phyloP scores from a whole-genome alignment of 2,113 vertebrate genomes.

The Nerophis ophidion region DNA sequence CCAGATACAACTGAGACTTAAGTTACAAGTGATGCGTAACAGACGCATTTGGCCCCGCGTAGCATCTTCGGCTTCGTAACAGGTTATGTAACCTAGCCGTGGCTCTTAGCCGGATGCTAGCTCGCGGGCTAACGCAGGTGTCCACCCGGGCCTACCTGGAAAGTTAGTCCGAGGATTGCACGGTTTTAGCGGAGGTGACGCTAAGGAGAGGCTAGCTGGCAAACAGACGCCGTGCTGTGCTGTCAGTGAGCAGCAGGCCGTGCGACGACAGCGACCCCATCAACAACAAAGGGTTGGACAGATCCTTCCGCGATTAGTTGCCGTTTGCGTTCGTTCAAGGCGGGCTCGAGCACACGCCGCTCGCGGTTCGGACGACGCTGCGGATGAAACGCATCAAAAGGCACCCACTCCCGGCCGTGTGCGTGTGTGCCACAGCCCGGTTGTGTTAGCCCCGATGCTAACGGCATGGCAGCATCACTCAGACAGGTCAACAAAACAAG shows the following conservation, averaged over 20 bases:
- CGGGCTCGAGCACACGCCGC: not conserved
- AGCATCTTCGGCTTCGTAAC: slow-evolving; percentile 11
- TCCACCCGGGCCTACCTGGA: slow-evolving; percentile 41
- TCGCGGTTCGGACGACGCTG: not conserved
- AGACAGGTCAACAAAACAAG: slow-evolving; percentile 65
- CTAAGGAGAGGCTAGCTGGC: slow-evolving; percentile 35
- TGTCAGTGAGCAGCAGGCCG: slow-evolving; percentile 48
- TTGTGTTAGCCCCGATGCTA: slow-evolving; percentile 58
- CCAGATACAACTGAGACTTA: too few relatives aligned
- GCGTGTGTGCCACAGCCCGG: slow-evolving; percentile 41
- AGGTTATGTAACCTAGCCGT: slow-evolving; percentile 44
- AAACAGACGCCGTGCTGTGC: slow-evolving; percentile 12
- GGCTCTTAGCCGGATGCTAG: slow-evolving; percentile 19
- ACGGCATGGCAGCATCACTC: slow-evolving; percentile 62
- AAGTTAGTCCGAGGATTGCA: slow-evolving; percentile 26
- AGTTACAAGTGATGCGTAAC: not conserved
- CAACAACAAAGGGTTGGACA: slow-evolving; percentile 51
- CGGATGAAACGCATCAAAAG: too few relatives aligned
- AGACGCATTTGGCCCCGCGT: not conserved
- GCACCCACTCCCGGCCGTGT: not conserved
- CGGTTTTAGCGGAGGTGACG: slow-evolving; percentile 27
- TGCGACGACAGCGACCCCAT: slow-evolving; percentile 37
- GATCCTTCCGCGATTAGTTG: not conserved
- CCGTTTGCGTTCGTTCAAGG: not conserved
- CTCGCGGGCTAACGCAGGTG: slow-evolving; percentile 35